Base-by-base conservation (phyloP, 1,140 invertebrate species). In the Elysia chlorotica region DNA sequence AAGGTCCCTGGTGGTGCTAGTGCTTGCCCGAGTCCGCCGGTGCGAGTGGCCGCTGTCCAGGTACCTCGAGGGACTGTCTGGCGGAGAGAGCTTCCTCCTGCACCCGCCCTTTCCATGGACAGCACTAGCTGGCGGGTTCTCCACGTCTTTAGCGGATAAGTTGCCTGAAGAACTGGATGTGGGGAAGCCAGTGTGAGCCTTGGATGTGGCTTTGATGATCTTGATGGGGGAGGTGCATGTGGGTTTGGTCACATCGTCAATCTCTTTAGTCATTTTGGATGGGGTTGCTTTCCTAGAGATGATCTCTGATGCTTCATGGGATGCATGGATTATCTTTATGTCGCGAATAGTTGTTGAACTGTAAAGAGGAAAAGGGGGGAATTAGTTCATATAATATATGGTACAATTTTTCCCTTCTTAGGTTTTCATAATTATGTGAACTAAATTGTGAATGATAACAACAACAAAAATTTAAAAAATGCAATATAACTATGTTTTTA, bases 291-390 rank as follows among this genome's bases (percentile, higher is more conserved):
- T 74, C 38, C 79, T 82, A 0, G 69, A 59, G 3, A 80, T 53
- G 53, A 77, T 89, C 14, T 90, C 88, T 54, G 85, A 88, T 5
- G 73, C 91, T 84, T 87, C 85, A 41, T 87, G 82, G 63, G 90
- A 86, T 54, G 88, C 89, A 4, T 91, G 89, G 65, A 92, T 89
- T 75, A 92, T 90, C 79, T 90, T 88, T 71, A 92, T 83, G 65
- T 90, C 87, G 67, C 87, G 70, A 74, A 92, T 92, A 79, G 91
- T 90, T 73, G 85, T 87, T 53, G 90, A 89, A 77, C 91, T 92
- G 79, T 56, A 89, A 88, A 74, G 61, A 28, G 57, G 67, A 63
- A 69, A 10, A 57, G 17, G 19, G 5, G 41, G 4, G 28, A 65
- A 28, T 23, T 23, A 41, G 3, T 38, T 6, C 37, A 65, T 31